These are phyloP conservation scores for Nemotelus pantherinus DNA, from an alignment of 2,888 invertebrate genomes.

Conservation along the genomic window DNA sequence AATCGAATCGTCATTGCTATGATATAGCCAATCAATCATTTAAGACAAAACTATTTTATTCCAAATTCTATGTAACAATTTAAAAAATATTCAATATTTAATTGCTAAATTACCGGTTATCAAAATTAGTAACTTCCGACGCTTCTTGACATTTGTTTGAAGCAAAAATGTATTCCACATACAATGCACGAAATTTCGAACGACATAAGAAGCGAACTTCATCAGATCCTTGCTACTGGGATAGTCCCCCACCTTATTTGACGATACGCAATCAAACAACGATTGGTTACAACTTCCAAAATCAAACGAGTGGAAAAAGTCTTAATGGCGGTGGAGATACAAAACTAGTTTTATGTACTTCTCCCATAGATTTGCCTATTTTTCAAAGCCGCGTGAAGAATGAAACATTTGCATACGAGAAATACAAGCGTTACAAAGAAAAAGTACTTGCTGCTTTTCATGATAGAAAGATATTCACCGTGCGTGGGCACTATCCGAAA, in stretches of 20 bases:
- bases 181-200: too few relatives aligned
- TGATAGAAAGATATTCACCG: slow-evolving; percentile 60
- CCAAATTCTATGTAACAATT: not conserved
- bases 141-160: too few relatives aligned
- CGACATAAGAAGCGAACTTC: not conserved
- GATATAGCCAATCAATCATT: not conserved
- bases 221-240: not conserved
- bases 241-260: not conserved
- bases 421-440: slow-evolving; percentile 45
- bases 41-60: not conserved
- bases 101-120: not conserved
- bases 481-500: slow-evolving; percentile 59
- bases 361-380: too few relatives aligned
- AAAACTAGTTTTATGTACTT: too few relatives aligned
- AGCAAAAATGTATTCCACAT: too few relatives aligned
- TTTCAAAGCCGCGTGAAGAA: not conserved
- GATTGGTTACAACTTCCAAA: too few relatives aligned
- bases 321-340: too few relatives aligned
- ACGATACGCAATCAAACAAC: too few relatives aligned
- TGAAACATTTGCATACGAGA: slow-evolving; percentile 35
- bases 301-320: too few relatives aligned
- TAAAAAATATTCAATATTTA: slow-evolving; percentile 10
- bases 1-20: not conserved
- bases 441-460: slow-evolving; percentile 55
- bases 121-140: too few relatives aligned